Conservation (phyloP, 2,113 vertebrate genomes). For the Galemys pyrenaicus region DNA sequence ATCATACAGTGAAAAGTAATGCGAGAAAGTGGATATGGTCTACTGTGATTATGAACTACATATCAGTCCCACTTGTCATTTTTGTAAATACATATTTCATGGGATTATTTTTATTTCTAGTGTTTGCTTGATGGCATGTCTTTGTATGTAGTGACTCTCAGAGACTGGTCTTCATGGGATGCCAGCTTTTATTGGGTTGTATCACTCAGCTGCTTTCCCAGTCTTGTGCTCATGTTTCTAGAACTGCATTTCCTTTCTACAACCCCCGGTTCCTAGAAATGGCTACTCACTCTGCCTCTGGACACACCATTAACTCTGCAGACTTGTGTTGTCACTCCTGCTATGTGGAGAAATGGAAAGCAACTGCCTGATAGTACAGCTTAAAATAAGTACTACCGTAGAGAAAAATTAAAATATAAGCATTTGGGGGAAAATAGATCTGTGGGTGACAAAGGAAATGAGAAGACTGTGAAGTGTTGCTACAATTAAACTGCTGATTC, state of each 20-base stretch:
- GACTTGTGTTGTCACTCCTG: neutral
- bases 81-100: neutral
- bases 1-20: neutral
- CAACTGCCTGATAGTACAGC: neutral
- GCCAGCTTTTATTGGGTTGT: neutral
- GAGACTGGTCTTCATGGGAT: neutral
- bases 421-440: neutral
- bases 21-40: neutral
- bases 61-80: neutral
- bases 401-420: neutral
- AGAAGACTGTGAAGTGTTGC: constrained; percentile 41
- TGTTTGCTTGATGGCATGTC: neutral
- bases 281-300: neutral
- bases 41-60: neutral
- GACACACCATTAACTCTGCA: no score
- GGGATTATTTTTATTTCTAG: neutral
- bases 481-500: constrained; percentile 67
- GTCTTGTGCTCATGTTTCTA: neutral
- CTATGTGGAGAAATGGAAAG: neutral
- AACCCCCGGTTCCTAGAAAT: neutral
- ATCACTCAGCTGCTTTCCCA: neutral
- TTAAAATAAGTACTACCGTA: constrained; percentile 44
- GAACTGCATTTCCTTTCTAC: neutral
- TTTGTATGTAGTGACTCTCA: neutral
- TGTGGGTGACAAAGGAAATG: constrained; percentile 60